Base-by-base conservation (phyloP, 2,888 invertebrate genomes). In the Acanthoscelides obtectus region DNA sequence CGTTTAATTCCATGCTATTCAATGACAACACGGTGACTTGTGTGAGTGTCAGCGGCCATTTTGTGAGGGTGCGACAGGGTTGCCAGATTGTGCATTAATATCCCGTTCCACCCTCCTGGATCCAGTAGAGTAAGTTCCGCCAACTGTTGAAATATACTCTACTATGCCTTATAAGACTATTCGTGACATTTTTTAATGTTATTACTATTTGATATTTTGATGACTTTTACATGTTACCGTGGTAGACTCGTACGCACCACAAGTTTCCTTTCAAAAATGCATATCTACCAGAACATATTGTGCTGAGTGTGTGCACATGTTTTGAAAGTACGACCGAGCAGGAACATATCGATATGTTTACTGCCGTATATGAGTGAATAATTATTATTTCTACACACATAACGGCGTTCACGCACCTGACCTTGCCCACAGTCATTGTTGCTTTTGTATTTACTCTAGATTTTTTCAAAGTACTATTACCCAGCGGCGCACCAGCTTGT, bases 301-400 rank as follows among this genome's bases (percentile, higher is more conserved):
- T 45, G 1, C 45, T 45, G 25, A 45, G 5, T 45, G 12, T 45
- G 22, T 67, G 22, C 67, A 67, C 67, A 67, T 67, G 67, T 67
- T 67, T 67, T 20, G 67, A 67, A 67, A 67, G 67, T 67, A 20
- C 21, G 22, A 17, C 22, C 22, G 19, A 67, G 67, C 67, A 22
- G 67, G 22, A 45, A 45, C 45, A 45, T 45, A 22, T 22, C 20
- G 20, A 67, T 22, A 67, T 67, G 22, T 67, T 67, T 67, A 67
- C 67, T 67, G 67, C 67, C 67, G 22, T 67, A 67, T 67, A 67
- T 67, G 45, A 67, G 21, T 4, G 20, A 67, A 67, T 67, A 67
- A 67, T 67, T 67, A 67, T 67, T 67, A 67, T 22, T 67, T 45
- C 22, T 22, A 67, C 67, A 67, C 67, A 67, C 67, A 67, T 67